These are phyloP conservation scores for Pipistrellus kuhlii DNA, from an alignment of 2,797 vertebrate genomes.

Conservation along the genomic window DNA sequence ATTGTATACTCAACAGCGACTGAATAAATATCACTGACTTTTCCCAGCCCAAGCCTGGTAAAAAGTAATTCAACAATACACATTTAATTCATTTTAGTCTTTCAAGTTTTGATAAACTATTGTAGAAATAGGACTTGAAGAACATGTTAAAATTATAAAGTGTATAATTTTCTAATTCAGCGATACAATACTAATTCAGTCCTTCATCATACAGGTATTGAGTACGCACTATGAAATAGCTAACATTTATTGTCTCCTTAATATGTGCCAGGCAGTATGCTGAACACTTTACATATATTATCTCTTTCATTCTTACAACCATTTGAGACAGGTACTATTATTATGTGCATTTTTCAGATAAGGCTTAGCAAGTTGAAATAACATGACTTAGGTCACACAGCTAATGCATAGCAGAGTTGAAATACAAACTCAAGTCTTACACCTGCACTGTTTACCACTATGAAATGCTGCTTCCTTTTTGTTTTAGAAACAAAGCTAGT, in stretches of 20 bases:
- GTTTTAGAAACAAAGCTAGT: neutral
- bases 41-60: conserved; percentile 35
- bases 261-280: conserved; percentile 25
- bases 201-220: conserved; percentile 31
- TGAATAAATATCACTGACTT: conserved; percentile 75
- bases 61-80: conserved; percentile 70
- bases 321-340: conserved; percentile 41
- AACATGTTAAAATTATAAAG: conserved; percentile 69
- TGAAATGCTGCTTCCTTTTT: neutral
- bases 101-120: conserved; percentile 75
- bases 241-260: conserved; percentile 60
- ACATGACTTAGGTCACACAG: neutral
- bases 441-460: neutral
- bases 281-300: conserved; percentile 51
- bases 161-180: conserved; percentile 76
- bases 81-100: conserved; percentile 70
- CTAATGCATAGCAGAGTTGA: neutral
- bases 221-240: conserved; percentile 46
- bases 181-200: neutral
- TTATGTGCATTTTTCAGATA: conserved; percentile 53
- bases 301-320: conserved; percentile 22
- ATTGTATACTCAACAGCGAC: conserved; percentile 6
- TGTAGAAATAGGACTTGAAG: conserved; percentile 58
- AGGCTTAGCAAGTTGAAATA: conserved; percentile 11
- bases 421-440: neutral